These are phyloP conservation scores for Ctenicera cuprea DNA, from an alignment of 2,888 invertebrate species.

Conservation along the genomic window DNA sequence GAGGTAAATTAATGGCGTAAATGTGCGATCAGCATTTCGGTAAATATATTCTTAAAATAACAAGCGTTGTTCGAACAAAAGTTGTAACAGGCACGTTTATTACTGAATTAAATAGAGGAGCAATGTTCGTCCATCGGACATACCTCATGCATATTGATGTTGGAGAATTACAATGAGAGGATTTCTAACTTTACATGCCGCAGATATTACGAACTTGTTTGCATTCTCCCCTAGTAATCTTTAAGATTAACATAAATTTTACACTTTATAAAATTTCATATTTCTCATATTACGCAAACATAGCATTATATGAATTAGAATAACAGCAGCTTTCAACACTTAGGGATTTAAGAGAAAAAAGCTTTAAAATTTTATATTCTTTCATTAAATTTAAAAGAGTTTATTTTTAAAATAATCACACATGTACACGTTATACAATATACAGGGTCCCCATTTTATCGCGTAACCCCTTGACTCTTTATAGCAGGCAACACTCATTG, in stretches of 20 bases:
- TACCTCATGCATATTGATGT: slow-evolving; percentile 65
- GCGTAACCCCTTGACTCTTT: too few relatives aligned
- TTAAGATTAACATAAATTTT: slow-evolving; percentile 64
- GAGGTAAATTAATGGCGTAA: slow-evolving; percentile 11
- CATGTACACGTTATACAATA: not conserved
- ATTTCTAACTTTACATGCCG: slow-evolving; percentile 59
- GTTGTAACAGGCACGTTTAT: slow-evolving; percentile 48
- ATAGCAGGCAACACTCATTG: too few relatives aligned
- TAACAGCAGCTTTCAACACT: not conserved
- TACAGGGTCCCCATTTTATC: too few relatives aligned
- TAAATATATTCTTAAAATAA: slow-evolving; percentile 30
- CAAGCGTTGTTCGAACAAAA: slow-evolving; percentile 28
- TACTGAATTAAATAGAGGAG: slow-evolving; percentile 56
- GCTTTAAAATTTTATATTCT: slow-evolving; percentile 15
- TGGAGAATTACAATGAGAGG: slow-evolving; percentile 62
- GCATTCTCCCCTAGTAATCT: slow-evolving; percentile 63
- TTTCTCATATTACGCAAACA: slow-evolving; percentile 40
- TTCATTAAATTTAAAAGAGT: too few relatives aligned
- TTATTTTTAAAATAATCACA: too few relatives aligned
- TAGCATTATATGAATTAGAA: slow-evolving; percentile 1
- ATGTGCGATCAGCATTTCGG: not conserved
- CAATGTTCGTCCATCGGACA: slow-evolving; percentile 61
- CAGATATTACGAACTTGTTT: slow-evolving; percentile 65
- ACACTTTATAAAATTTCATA: slow-evolving; percentile 61
- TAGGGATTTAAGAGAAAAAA: not conserved